Base-by-base conservation (phyloP, 2,888 invertebrate species). In the Phaonia tiefii region DNA sequence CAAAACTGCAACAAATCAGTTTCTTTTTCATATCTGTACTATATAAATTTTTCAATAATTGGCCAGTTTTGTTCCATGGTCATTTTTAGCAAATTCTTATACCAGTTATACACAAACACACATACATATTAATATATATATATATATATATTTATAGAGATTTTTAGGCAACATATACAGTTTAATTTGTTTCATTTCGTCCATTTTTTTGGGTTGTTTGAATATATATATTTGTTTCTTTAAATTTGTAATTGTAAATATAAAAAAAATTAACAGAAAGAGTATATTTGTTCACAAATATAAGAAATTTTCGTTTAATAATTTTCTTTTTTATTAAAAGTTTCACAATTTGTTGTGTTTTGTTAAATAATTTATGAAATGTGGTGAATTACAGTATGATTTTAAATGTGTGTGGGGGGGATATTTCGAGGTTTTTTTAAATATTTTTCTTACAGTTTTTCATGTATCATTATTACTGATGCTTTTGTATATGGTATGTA, bases 121-220 rank as follows among this genome's bases (percentile, higher is more conserved):
- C 49, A 75, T 81, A 69, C 20, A 66, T 31, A 5, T 73, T 79
- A 72, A 82, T 75, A 69, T 66, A 79, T 60, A 80, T 20, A 80
- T 37, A 75, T 81, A 69, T n/a, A 66, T 25, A 51, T 58, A 71
- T 31, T 31, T 69, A 69, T 51, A 67, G 25, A 66, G 42, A 66
- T 11, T 75, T 74, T 76, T 74, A 79, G 76, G 74, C 76, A 82
- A 79, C 79, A 79, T 77, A 79, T 79, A 79, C 72, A 81, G 72
- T 66, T 77, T 77, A 44, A 11, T 44, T 10, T 44, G 13, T 44
- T 44, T 44, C 10, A 2, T 46, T 1, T n/a, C 2, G 1, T 46
- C 17, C 25, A 31, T 31, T 31, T 8, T 31, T 31, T 31, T 31
- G 8, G 31, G 3, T 3, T 31, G 31, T 31, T 5, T 31, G 31